phyloP scores from a whole-genome alignment of 2,113 vertebrate genomes.

The Cyanistes caeruleus region DNA sequence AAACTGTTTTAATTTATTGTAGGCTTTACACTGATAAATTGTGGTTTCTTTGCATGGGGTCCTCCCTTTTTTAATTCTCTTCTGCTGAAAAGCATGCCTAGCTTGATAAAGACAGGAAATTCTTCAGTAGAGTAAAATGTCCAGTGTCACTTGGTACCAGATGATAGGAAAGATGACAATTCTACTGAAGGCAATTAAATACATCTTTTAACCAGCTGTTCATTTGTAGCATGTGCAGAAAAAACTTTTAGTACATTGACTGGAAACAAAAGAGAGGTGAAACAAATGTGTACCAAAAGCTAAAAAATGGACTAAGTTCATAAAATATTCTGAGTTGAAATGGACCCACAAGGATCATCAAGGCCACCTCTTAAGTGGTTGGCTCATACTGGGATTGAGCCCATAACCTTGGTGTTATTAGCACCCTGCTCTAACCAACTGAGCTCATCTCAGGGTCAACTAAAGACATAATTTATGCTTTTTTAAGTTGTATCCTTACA shows the following conservation, averaged over 20 bases:
- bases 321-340: background rate
- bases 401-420: background rate
- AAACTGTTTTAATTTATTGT: background rate
- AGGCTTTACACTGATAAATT: background rate
- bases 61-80: background rate
- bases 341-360: background rate
- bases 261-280: background rate
- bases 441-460: background rate
- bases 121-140: background rate
- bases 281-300: background rate
- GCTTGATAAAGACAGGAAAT: background rate
- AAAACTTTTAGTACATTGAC: background rate
- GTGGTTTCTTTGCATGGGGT: background rate
- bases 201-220: background rate
- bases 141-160: background rate
- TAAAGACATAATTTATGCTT: background rate
- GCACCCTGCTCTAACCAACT: background rate
- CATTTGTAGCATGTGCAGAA: background rate
- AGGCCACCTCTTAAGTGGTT: background rate
- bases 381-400: background rate
- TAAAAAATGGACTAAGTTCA: background rate
- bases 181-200: background rate
- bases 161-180: background rate
- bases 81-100: background rate
- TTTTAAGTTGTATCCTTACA: background rate